Evolutionary conservation across 1,140 invertebrate species (phyloP).

Genomic region (Leguminivora glycinivorella): DNA sequence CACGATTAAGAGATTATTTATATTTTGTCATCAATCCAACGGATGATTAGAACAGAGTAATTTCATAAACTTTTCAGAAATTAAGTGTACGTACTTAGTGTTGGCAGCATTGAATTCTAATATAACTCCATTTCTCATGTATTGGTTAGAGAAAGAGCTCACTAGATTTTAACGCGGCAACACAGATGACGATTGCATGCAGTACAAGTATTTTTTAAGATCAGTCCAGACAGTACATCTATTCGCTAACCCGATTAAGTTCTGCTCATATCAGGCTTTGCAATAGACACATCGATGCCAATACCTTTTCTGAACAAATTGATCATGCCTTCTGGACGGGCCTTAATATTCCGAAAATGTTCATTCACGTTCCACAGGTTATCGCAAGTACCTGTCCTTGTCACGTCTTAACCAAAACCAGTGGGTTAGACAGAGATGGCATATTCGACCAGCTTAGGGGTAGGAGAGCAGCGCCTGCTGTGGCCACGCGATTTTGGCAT

Average conservation of each 20-base stretch:
- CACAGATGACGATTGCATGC: neutral
- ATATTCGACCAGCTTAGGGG: slow-evolving; percentile 51
- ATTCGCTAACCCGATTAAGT: no score
- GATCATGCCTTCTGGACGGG: no score
- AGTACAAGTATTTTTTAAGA: no score
- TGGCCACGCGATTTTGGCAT: slow-evolving; percentile 98
- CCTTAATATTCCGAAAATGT: neutral
- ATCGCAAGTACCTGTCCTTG: neutral
- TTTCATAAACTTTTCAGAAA: neutral
- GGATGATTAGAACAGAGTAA: neutral
- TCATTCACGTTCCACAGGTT: neutral
- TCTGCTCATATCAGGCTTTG: no score
- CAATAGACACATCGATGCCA: no score
- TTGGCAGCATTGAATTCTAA: no score
- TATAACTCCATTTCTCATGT: no score
- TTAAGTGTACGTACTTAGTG: neutral
- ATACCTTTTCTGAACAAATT: no score
- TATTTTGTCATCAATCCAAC: slow-evolving; percentile 8
- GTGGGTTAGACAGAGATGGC: neutral
- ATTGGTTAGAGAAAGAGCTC: neutral
- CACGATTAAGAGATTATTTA: slow-evolving; percentile 21
- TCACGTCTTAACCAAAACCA: neutral
- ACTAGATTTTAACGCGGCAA: neutral
- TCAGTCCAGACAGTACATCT: no score
- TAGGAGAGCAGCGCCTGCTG: slow-evolving; percentile 78